Evolutionary conservation across 2,888 invertebrate genomes (phyloP).

Genomic region (Desoria tigrina): DNA sequence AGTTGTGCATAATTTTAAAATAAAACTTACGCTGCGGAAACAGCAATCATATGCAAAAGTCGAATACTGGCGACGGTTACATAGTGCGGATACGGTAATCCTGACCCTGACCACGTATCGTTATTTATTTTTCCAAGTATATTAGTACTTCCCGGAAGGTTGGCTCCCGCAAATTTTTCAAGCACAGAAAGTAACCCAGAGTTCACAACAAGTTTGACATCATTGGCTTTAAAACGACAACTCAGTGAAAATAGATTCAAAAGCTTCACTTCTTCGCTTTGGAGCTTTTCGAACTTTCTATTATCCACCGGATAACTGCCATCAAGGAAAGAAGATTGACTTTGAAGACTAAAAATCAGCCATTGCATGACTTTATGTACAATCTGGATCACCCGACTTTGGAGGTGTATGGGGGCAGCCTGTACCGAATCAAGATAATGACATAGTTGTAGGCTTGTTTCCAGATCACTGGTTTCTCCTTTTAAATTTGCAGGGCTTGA

Average conservation of each 20-base stretch:
- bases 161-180: slow-evolving; percentile 55
- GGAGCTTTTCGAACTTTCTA: not conserved
- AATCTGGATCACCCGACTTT: slow-evolving; percentile 61
- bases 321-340: not conserved
- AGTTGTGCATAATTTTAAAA: slow-evolving; percentile 25
- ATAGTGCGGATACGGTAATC: slow-evolving; percentile 46
- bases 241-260: slow-evolving; percentile 61
- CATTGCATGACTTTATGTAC: slow-evolving; percentile 58
- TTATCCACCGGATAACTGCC: not conserved
- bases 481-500: slow-evolving; percentile 21
- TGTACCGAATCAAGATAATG: slow-evolving; percentile 65
- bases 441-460: slow-evolving; percentile 59
- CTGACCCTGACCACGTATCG: slow-evolving; percentile 44
- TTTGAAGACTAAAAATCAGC: slow-evolving; percentile 43
- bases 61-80: slow-evolving; percentile 61
- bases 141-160: not conserved
- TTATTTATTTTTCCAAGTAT: slow-evolving; percentile 30
- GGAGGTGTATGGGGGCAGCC: slow-evolving; percentile 60
- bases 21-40: slow-evolving; percentile 61
- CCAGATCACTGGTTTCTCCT: slow-evolving; percentile 48
- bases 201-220: slow-evolving; percentile 63
- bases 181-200: slow-evolving; percentile 62
- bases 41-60: slow-evolving; percentile 62
- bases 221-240: slow-evolving; percentile 62
- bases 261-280: slow-evolving; percentile 50